Evolutionary conservation across 2,888 invertebrate genomes (phyloP), one percentile per base, ranked within the genome.

Genomic region (Sarcophaga subvicina): DNA sequence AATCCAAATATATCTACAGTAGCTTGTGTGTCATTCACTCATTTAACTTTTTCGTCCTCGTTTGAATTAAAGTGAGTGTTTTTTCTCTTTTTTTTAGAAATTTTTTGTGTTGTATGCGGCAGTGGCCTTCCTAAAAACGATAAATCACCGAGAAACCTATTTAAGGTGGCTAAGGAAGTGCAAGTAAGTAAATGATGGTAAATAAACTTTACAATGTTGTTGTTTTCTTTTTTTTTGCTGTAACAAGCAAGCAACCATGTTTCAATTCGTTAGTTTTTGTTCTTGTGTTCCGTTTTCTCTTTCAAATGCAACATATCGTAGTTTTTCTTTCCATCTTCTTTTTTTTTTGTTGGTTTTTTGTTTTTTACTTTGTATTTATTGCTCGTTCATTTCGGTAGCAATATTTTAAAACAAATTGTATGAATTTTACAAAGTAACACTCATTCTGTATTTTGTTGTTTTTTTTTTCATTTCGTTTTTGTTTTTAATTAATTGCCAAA

Each of bases 401-500:
- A 86, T 80, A 86, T 80, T 80, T 84, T 71, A 70, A 75, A 87
- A 85, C 84, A 87, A 85, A 87, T 87, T 85, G 84, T 73, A 80
- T 82, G 79, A 87, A 87, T 87, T 87, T 85, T 85, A 87, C 87
- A 87, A 87, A 85, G 87, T 85, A 87, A 85, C 87, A 87, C 87
- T 87, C 78, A 90, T 54, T 4, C 17, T 54, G 8, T 54, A 14
- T 54, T 54, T 54, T 54, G 14, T 14, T 12, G 12, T 54, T 14
- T 54, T 54, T 54, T 54, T 54, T 54, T 54, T 17, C 17, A 1
- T 54, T 54, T 49, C 14, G 2, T 49, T 54, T 12, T 54, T 54
- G 4, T 17, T 82, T 84, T 91, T 92, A 91, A 91, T 91, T 91
- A 91, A 91, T 85, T 85, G 89, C 82, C 82, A 75, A 79, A 82